These are phyloP conservation scores for Rhegmatorhina hoffmannsi DNA, from an alignment of 2,113 vertebrate genomes.

Conservation along the genomic window DNA sequence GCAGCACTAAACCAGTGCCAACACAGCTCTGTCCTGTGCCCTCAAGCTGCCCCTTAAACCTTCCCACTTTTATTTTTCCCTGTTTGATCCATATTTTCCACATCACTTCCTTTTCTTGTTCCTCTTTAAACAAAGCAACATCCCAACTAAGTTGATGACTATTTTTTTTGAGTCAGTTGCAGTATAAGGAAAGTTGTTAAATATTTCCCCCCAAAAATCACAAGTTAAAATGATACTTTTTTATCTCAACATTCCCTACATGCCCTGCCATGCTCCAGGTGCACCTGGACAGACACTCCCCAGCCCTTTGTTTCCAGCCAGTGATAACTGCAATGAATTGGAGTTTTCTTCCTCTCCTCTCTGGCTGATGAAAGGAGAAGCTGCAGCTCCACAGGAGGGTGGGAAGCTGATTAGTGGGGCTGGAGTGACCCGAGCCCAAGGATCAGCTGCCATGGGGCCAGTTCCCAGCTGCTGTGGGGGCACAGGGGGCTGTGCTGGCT, in stretches of 20 bases:
- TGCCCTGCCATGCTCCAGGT: rapidly evolving
- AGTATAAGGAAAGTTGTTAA: background rate
- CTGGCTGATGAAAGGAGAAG: background rate
- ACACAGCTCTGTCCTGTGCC: background rate
- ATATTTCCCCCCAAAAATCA: background rate
- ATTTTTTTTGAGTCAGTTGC: background rate
- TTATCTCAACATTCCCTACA: background rate
- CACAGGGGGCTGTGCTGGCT: background rate
- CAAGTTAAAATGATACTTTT: background rate
- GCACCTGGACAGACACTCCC: background rate
- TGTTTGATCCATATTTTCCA: background rate
- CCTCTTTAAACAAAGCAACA: background rate
- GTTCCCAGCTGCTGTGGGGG: background rate
- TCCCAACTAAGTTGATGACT: rapidly evolving
- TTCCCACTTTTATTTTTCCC: background rate
- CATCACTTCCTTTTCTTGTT: background rate
- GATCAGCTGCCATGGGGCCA: background rate
- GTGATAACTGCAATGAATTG: background rate
- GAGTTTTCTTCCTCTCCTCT: background rate
- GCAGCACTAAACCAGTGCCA: background rate
- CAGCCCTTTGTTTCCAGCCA: background rate
- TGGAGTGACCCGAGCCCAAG: background rate
- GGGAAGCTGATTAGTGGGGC: background rate
- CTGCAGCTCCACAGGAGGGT: background rate
- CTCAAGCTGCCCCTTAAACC: background rate